Evolutionary conservation across 2,888 invertebrate genomes (phyloP).

Genomic region (Phytoseiulus persimilis): DNA sequence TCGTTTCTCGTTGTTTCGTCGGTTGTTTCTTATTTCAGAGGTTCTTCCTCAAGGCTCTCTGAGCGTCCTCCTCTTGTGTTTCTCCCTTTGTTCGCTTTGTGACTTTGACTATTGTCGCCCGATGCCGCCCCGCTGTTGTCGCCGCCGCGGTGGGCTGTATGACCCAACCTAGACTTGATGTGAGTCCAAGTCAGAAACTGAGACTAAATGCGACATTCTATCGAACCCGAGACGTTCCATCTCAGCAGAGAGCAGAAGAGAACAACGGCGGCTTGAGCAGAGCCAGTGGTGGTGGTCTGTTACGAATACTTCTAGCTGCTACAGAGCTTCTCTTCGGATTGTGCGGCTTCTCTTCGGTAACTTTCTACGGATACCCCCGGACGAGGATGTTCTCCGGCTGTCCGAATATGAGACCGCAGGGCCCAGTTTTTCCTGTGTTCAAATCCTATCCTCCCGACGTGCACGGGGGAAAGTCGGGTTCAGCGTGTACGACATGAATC

Average conservation of each 20-base stretch:
- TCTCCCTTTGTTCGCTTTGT: background rate
- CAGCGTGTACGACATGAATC: no score
- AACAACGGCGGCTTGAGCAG: background rate
- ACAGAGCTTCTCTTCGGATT: no score
- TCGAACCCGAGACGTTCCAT: background rate
- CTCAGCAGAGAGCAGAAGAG: background rate
- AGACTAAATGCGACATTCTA: background rate
- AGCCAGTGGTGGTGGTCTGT: background rate
- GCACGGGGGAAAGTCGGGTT: no score
- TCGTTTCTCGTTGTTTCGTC: background rate
- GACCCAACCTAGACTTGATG: background rate
- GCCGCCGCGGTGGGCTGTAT: background rate
- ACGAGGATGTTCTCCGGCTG: no score
- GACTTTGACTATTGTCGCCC: background rate
- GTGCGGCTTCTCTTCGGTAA: no score
- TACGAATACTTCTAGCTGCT: background rate
- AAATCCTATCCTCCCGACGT: no score
- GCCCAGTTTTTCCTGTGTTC: no score
- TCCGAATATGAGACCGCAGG: no score
- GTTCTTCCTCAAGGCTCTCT: background rate
- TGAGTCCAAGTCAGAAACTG: background rate
- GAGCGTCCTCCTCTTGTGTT: background rate
- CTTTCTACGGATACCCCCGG: no score
- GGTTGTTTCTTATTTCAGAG: background rate
- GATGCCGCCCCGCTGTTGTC: background rate